These are phyloP conservation scores for Tubulanus polymorphus DNA, from an alignment of 2,888 invertebrate genomes.

Conservation along the genomic window DNA sequence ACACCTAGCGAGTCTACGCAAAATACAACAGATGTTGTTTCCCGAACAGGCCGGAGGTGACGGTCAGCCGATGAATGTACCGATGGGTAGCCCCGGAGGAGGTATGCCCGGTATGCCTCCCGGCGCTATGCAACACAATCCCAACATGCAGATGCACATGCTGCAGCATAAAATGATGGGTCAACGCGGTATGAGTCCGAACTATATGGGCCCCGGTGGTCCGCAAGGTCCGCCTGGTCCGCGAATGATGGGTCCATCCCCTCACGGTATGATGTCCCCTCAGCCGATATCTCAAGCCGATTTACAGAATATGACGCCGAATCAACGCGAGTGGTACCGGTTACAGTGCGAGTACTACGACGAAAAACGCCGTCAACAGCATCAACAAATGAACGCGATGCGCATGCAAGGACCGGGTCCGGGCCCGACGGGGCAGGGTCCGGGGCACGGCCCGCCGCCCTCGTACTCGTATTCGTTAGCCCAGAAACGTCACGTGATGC, in stretches of 20 bases:
- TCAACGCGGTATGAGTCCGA: no score
- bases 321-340: constrained; percentile 86
- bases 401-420: not conserved
- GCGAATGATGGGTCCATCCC: constrained; percentile 31
- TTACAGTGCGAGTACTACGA: constrained; percentile 70
- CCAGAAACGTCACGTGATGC: constrained; percentile 29
- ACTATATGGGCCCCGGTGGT: constrained; percentile 1
- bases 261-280: constrained; percentile 53
- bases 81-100: constrained; percentile 8
- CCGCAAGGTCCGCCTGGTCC: constrained; percentile 41
- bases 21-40: constrained; percentile 89
- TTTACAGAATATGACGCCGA: constrained; percentile 52
- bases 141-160: constrained; percentile 21
- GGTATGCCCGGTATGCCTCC: constrained; percentile 1
- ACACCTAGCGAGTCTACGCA: constrained; percentile 82
- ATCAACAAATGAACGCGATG: constrained; percentile 13
- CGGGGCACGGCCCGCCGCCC: constrained; percentile 33
- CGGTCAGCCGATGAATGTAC: not conserved
- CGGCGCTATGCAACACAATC: constrained; percentile 9
- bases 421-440: no score
- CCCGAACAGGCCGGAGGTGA: constrained; percentile 65
- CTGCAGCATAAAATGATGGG: constrained; percentile 33
- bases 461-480: constrained; percentile 42
- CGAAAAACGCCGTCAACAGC: constrained; percentile 28
- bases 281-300: constrained; percentile 27